Conservation (phyloP, 2,113 vertebrate genomes). For the Octodon degus region DNA sequence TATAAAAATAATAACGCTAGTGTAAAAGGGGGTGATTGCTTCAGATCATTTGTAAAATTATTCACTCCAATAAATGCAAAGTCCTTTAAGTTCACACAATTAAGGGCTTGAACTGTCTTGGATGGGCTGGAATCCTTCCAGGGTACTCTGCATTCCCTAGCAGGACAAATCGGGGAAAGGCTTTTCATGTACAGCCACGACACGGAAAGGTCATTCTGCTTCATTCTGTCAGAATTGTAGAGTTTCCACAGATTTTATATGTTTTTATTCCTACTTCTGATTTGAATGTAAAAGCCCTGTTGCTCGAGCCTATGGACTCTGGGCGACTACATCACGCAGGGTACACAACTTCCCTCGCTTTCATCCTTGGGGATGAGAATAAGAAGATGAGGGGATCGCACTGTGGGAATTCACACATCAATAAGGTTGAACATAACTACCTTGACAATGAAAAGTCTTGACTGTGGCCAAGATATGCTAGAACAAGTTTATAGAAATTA, state of each 20-base stretch:
- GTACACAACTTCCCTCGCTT: background rate
- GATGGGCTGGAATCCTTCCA: background rate
- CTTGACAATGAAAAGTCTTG: conserved; percentile 25
- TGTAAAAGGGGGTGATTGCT: background rate
- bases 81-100: background rate
- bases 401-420: background rate
- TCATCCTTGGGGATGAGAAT: background rate
- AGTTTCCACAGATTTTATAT: background rate
- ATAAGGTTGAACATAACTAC: conserved; percentile 18
- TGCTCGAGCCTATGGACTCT: background rate
- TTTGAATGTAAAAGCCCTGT: background rate
- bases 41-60: conserved; percentile 25
- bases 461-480: background rate
- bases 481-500: conserved; percentile 36
- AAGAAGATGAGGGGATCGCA: background rate
- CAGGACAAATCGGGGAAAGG: background rate
- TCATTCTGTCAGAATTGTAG: background rate
- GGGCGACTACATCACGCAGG: background rate
- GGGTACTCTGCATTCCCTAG: background rate
- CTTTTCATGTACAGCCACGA: background rate
- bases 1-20: background rate
- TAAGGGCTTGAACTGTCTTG: background rate
- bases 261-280: background rate
- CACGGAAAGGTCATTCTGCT: background rate
- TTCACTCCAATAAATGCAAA: background rate